Conservation (phyloP, 2,888 invertebrate species). For the Tupiocoris notatus region DNA sequence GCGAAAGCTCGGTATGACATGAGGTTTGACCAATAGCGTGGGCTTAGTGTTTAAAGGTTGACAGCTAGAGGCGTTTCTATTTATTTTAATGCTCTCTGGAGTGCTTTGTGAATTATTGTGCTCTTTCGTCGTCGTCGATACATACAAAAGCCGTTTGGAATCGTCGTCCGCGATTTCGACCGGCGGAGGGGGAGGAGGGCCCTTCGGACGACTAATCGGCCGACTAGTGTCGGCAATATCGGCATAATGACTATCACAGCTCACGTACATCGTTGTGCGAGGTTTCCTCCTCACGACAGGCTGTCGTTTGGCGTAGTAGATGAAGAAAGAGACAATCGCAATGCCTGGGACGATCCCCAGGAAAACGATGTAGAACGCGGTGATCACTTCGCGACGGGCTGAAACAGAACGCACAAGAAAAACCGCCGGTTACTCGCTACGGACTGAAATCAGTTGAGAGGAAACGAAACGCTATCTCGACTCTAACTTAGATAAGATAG, state of each 20-base stretch:
- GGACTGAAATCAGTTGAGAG: conserved; percentile 4
- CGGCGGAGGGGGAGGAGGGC: background rate
- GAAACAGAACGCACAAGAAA: conserved; percentile 54
- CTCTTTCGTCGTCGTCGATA: background rate
- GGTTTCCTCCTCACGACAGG: conserved; percentile 59
- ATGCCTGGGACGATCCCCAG: conserved; percentile 77
- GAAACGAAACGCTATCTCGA: background rate
- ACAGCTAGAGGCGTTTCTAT: background rate
- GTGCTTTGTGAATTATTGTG: background rate
- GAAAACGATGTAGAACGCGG: conserved; percentile 83
- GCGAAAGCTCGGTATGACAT: background rate
- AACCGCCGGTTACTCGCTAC: conserved; percentile 20
- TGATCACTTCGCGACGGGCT: conserved; percentile 75
- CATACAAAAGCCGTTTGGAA: background rate
- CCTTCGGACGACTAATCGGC: background rate
- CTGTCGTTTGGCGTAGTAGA: conserved; percentile 74
- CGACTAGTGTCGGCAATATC: background rate
- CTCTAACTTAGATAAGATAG: conserved; percentile 33
- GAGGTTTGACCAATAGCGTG: background rate
- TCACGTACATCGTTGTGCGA: conserved; percentile 49
- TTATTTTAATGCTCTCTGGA: background rate
- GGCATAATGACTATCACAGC: conserved; percentile 6
- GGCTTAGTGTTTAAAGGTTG: background rate
- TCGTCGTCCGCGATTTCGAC: background rate
- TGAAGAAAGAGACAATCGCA: conserved; percentile 65